Evolutionary conservation across 2,113 vertebrate genomes (phyloP).

Genomic region (Coracopsis vasa): DNA sequence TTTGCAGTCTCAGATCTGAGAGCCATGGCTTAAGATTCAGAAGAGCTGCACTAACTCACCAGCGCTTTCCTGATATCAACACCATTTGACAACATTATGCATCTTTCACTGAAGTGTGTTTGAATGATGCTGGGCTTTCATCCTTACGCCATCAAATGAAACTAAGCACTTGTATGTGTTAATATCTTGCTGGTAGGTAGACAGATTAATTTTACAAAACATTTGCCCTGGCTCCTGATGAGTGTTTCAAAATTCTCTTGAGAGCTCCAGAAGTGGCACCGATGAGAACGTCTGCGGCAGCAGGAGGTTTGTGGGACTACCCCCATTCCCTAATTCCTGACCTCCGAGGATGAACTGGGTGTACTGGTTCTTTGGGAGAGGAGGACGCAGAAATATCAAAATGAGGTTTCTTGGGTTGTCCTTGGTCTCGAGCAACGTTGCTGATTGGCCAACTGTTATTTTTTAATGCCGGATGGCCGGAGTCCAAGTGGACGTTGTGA

Average conservation of each 20-base stretch:
- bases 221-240: neutral
- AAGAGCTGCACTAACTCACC: neutral
- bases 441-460: slow-evolving; percentile 58
- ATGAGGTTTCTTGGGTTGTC: slow-evolving; percentile 10
- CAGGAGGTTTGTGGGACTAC: neutral
- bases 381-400: neutral
- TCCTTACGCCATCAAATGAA: neutral
- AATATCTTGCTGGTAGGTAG: slow-evolving; percentile 9
- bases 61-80: neutral
- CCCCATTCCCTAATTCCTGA: neutral
- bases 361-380: neutral
- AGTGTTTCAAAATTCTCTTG: neutral
- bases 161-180: neutral
- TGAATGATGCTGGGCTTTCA: slow-evolving; percentile 17
- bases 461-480: slow-evolving; percentile 45
- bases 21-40: neutral
- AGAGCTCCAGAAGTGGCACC: neutral
- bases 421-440: slow-evolving; percentile 45
- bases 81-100: neutral
- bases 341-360: neutral
- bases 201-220: slow-evolving; percentile 3
- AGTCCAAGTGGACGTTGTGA: slow-evolving; percentile 48
- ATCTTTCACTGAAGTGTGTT: slow-evolving; percentile 38
- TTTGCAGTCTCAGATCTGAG: neutral
- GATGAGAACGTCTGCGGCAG: neutral